Evolutionary conservation across 37 sponge, comb jelly and placozoan species (phyloP).

Genomic region (Chondrilla cf. caribensis): DNA sequence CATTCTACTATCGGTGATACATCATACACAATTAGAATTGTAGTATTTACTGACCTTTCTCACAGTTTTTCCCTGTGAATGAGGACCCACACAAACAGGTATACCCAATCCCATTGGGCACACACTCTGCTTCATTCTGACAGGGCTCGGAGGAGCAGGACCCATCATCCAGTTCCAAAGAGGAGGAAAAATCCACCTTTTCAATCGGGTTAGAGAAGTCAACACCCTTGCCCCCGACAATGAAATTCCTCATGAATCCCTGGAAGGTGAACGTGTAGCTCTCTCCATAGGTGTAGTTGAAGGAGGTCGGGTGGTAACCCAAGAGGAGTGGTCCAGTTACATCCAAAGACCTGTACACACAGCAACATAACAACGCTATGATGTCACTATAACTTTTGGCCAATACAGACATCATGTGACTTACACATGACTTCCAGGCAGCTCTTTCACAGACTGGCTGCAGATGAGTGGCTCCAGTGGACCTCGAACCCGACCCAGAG

Average conservation of each 20-base stretch:
- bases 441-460: background rate
- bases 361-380: background rate
- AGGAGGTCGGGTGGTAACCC: slow-evolving; percentile 13
- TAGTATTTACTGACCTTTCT: no score
- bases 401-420: background rate
- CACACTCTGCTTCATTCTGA: slow-evolving; percentile 53
- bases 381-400: no score
- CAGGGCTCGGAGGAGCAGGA: slow-evolving; percentile 48
- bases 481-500: slow-evolving; percentile 11
- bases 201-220: slow-evolving; percentile 53
- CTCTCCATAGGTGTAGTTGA: background rate
- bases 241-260: slow-evolving; percentile 63
- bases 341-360: slow-evolving; percentile 44
- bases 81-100: slow-evolving; percentile 37
- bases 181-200: background rate
- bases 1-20: no score
- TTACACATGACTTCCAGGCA: background rate
- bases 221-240: slow-evolving; percentile 24
- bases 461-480: slow-evolving; percentile 6
- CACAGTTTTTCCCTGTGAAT: slow-evolving; percentile 49
- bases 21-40: no score
- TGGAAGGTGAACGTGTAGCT: slow-evolving; percentile 12
- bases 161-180: slow-evolving; percentile 10
- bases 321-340: slow-evolving; percentile 52
- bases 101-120: slow-evolving; percentile 11